phyloP scores from a whole-genome alignment of 2,888 invertebrate genomes.

The Sepioteuthis lessoniana region DNA sequence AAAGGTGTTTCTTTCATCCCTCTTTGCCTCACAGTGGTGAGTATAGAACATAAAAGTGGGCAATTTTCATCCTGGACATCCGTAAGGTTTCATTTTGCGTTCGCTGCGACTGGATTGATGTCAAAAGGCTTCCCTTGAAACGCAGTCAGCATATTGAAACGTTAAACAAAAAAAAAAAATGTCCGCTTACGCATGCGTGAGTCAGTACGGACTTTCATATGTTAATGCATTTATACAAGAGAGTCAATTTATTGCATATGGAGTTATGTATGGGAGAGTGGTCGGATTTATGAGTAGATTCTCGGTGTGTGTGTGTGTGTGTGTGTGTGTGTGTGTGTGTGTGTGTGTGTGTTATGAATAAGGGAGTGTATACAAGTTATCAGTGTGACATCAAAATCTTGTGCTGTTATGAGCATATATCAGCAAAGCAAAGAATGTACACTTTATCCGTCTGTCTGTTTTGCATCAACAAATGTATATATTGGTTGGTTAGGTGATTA shows the following conservation, averaged over 20 bases:
- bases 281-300: neutral
- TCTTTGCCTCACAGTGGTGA: neutral
- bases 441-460: too few species aligned
- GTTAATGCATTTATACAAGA: neutral
- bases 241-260: neutral
- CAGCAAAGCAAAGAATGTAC: too few species aligned
- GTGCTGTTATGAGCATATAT: too few species aligned
- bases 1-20: neutral
- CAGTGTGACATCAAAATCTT: too few species aligned
- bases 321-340: neutral
- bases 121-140: neutral
- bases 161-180: neutral
- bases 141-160: constrained; percentile 13
- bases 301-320: neutral
- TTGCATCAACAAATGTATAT: too few species aligned
- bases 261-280: neutral
- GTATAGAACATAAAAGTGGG: constrained; percentile 12
- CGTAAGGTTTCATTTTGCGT: neutral
- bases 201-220: neutral
- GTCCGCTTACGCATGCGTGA: neutral
- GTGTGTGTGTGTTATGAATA: neutral
- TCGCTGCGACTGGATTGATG: neutral
- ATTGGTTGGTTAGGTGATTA: too few species aligned
- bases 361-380: too few species aligned
- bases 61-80: neutral